A percentile compares a stretch with the other conserved stretches of the same genome.
Conservation (phyloP, 1,140 invertebrate genomes). For the Spodoptera litura region DNA sequence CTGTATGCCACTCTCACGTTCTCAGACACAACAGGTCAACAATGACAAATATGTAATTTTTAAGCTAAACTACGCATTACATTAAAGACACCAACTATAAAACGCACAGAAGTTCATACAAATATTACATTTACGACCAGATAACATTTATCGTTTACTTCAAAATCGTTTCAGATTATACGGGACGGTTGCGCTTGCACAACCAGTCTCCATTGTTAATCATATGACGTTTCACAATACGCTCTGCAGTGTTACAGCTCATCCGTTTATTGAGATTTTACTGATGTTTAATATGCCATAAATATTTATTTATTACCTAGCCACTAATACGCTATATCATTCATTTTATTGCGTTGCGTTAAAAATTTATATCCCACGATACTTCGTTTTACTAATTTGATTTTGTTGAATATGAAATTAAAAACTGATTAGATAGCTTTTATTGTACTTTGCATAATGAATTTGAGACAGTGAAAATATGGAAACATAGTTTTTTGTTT, state of each 20-base stretch:
- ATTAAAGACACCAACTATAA: slow-evolving; percentile 32
- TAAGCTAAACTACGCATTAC: slow-evolving; percentile 25
- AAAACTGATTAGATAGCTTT: slow-evolving; percentile 67
- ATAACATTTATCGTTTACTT: slow-evolving; percentile 42
- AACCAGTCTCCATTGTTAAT: slow-evolving; percentile 55
- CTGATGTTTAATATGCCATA: slow-evolving; percentile 79
- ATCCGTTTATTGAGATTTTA: slow-evolving; percentile 78
- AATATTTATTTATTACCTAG: slow-evolving; percentile 78
- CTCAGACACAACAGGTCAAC: no score
- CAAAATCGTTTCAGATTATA: slow-evolving; percentile 32
- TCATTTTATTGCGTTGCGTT: slow-evolving; percentile 72
- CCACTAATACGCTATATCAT: slow-evolving; percentile 78
- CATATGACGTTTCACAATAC: slow-evolving; percentile 61
- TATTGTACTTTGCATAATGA: slow-evolving; percentile 74
- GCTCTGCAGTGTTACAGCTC: slow-evolving; percentile 60
- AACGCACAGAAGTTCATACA: slow-evolving; percentile 38
- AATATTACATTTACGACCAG: slow-evolving; percentile 40
- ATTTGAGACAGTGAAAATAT: slow-evolving; percentile 33
- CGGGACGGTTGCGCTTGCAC: slow-evolving; percentile 1
- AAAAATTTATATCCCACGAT: slow-evolving; percentile 74
- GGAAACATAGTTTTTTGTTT: slow-evolving; percentile 28
- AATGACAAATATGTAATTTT: background rate
- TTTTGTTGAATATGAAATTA: slow-evolving; percentile 77
- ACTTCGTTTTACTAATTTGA: slow-evolving; percentile 72
- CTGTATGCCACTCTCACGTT: background rate